phyloP scores from a whole-genome alignment of 2,888 invertebrate species.

The Phorcus lineatus region DNA sequence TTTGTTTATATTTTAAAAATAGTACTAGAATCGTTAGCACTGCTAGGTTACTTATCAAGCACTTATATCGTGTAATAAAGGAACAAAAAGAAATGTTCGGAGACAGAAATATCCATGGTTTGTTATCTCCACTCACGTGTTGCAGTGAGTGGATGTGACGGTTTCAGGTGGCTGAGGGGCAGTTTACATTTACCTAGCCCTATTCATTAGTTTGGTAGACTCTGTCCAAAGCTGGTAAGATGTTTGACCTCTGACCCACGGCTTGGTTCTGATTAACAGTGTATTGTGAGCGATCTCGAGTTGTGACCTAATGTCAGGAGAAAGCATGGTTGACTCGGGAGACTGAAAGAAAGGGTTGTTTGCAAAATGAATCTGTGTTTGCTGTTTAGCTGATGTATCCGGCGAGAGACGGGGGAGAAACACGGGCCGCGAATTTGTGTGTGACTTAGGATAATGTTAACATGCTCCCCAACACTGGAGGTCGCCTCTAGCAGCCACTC shows the following conservation, averaged over 20 bases:
- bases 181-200: neutral
- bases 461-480: slow-evolving; percentile 4
- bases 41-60: too few species aligned
- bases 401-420: neutral
- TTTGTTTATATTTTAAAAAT: too few species aligned
- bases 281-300: slow-evolving; percentile 11
- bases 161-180: neutral
- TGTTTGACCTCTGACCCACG: neutral
- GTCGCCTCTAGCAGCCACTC: slow-evolving; percentile 17
- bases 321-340: slow-evolving; percentile 1
- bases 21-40: too few species aligned
- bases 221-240: neutral
- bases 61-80: too few species aligned
- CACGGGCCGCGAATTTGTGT: slow-evolving; percentile 19
- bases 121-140: too few species aligned
- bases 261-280: slow-evolving; percentile 2
- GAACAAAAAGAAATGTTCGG: too few species aligned
- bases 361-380: slow-evolving; percentile 27
- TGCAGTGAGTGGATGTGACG: too few species aligned
- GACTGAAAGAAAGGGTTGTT: slow-evolving; percentile 22
- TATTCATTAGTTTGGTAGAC: neutral
- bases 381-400: slow-evolving; percentile 9
- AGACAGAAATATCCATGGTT: too few species aligned
- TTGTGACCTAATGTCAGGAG: slow-evolving; percentile 19
- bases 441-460: slow-evolving; percentile 27